phyloP scores from a whole-genome alignment of 1,140 invertebrate genomes.

The Procambarus virginalis region DNA sequence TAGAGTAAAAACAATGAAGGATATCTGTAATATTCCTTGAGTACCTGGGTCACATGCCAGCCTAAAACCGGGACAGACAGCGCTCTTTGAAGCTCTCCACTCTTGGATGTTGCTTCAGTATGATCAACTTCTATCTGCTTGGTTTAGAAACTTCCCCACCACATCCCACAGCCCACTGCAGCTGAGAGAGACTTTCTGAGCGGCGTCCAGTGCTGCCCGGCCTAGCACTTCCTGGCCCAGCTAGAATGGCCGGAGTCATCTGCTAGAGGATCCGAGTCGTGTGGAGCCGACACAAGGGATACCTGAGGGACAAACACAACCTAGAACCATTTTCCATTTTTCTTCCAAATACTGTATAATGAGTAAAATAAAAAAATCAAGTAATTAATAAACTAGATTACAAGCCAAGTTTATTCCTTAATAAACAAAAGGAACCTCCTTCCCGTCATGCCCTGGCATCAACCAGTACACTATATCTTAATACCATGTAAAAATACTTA shows the following conservation, averaged over 20 bases:
- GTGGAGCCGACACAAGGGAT: constrained; percentile 33
- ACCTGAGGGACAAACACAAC: constrained; percentile 27
- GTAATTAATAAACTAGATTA: no score
- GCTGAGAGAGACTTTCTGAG: constrained; percentile 77
- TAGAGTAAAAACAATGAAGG: no score
- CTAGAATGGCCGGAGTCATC: constrained; percentile 77
- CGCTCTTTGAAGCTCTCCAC: constrained; percentile 80
- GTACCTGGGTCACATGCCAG: constrained; percentile 79
- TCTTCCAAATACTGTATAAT: no score
- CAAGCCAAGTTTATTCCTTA: no score
- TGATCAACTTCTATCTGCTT: constrained; percentile 78
- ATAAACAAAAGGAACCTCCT: no score
- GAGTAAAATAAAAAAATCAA: no score
- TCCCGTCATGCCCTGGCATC: no score
- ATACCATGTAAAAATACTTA: no score
- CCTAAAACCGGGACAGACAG: constrained; percentile 80
- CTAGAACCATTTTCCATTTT: no score
- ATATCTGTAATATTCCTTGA: no score
- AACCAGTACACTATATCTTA: no score
- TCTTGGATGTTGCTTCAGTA: constrained; percentile 78
- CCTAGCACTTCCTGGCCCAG: constrained; percentile 79
- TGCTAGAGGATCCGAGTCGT: constrained; percentile 72
- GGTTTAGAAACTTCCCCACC: constrained; percentile 79
- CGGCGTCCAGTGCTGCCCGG: constrained; percentile 75
- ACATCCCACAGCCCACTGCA: constrained; percentile 80